Evolutionary conservation across 2,797 vertebrate species (phyloP).

Genomic region (Coilia nasus): DNA sequence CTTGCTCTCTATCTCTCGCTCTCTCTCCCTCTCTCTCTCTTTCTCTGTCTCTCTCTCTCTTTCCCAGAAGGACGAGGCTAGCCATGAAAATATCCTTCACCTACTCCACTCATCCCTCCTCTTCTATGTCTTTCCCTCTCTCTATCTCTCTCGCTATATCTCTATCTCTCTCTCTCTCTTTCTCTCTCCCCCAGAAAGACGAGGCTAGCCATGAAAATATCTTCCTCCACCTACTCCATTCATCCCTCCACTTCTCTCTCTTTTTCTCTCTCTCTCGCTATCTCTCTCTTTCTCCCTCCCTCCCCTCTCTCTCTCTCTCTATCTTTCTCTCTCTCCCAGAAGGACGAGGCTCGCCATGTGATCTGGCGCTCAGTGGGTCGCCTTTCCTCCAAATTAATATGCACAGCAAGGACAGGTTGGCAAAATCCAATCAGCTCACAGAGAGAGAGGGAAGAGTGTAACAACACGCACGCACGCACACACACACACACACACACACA

Average conservation of each 20-base stretch:
- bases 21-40: not conserved
- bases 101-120: not conserved
- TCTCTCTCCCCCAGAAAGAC: not conserved
- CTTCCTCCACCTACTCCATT: not conserved
- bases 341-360: conserved; percentile 46
- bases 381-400: conserved; percentile 60
- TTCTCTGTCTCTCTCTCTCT: conserved; percentile 1
- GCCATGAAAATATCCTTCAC: not conserved
- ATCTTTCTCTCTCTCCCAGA: conserved; percentile 25
- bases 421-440: conserved; percentile 60
- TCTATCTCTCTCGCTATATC: conserved; percentile 3
- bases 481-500: not conserved
- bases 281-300: conserved; percentile 21
- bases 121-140: not conserved
- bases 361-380: conserved; percentile 50
- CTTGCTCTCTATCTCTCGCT: too few species aligned
- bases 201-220: too few species aligned
- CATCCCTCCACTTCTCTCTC: conserved; percentile 35
- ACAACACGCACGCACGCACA: conserved; percentile 1
- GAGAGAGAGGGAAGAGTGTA: conserved; percentile 42
- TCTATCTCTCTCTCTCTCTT: conserved; percentile 33
- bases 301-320: conserved; percentile 21
- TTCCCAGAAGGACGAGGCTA: too few species aligned
- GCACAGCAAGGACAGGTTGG: conserved; percentile 54
- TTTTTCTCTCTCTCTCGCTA: conserved; percentile 29